Percentiles rank a stretch among this genome's conserved stretches.
These are phyloP conservation scores for Monochamus saltuarius DNA, from an alignment of 1,140 invertebrate species.

Conservation along the genomic window DNA sequence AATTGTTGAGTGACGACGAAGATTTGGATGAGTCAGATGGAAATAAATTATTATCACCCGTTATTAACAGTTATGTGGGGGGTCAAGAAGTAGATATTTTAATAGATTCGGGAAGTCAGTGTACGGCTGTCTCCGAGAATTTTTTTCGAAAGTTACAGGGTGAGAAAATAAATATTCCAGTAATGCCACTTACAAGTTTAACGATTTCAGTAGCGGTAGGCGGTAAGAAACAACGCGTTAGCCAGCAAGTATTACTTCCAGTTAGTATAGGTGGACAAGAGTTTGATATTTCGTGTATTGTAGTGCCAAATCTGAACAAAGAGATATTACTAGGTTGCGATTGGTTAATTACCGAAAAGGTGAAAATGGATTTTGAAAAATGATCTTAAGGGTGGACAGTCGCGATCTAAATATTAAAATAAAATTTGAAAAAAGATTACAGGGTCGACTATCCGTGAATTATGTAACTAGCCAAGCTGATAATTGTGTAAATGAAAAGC, in stretches of 20 bases:
- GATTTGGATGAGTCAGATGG: too few species aligned
- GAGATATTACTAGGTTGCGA: background rate
- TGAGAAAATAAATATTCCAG: background rate
- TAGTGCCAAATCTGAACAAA: background rate
- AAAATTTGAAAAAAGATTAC: too few species aligned
- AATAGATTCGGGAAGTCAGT: background rate
- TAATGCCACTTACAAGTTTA: too few species aligned
- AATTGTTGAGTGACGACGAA: too few species aligned
- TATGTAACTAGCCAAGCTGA: too few species aligned
- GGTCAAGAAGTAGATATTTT: background rate
- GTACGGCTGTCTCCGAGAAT: background rate
- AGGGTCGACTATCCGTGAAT: background rate
- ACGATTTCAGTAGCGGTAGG: too few species aligned
- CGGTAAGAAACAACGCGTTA: background rate
- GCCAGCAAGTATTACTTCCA: background rate
- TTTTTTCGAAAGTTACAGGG: background rate
- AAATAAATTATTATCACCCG: background rate
- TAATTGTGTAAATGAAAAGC: background rate
- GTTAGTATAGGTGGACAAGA: too few species aligned
- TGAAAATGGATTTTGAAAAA: conserved; percentile 5
- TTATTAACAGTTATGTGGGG: background rate
- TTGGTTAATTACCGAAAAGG: conserved; percentile 1
- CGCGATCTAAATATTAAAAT: background rate
- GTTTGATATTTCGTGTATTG: too few species aligned
- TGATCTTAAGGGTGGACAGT: background rate